Percentiles rank a stretch among this genome's conserved stretches.
Conservation (phyloP, 2,113 vertebrate species). For the Rhegmatorhina hoffmannsi region DNA sequence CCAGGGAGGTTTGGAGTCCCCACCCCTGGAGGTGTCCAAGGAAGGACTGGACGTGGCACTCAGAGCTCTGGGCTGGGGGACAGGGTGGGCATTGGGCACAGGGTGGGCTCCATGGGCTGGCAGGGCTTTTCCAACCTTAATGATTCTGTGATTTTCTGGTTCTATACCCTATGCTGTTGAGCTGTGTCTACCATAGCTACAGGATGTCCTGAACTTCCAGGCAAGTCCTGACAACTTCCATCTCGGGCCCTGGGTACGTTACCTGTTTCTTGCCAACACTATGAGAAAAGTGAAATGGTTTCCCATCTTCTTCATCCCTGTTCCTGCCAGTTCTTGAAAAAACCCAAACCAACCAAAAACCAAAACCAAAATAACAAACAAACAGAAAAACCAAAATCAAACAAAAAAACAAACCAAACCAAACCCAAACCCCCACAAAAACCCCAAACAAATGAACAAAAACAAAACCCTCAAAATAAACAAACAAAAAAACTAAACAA, state of each 20-base stretch:
- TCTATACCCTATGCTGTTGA: background rate
- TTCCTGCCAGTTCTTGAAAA: background rate
- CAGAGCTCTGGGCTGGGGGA: background rate
- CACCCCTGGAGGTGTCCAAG: background rate
- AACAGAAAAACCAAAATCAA: background rate
- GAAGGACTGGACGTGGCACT: background rate
- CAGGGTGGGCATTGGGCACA: fast-evolving
- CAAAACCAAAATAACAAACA: background rate
- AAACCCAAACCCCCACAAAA: too few relatives aligned
- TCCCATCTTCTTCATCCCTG: background rate
- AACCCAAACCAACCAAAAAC: background rate
- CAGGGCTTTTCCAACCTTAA: background rate
- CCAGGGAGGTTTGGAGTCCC: background rate
- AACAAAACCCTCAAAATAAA: background rate
- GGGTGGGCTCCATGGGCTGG: background rate
- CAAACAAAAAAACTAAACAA: background rate
- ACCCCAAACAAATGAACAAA: too few relatives aligned
- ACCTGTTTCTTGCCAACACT: background rate
- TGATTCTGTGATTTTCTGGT: background rate
- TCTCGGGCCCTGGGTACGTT: background rate
- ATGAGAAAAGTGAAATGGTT: background rate
- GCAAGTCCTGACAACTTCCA: background rate
- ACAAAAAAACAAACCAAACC: too few relatives aligned
- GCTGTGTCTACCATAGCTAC: background rate
- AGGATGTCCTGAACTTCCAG: background rate